Base-by-base conservation (phyloP, 2,888 invertebrate species). In the Drosophila mercatorum region DNA sequence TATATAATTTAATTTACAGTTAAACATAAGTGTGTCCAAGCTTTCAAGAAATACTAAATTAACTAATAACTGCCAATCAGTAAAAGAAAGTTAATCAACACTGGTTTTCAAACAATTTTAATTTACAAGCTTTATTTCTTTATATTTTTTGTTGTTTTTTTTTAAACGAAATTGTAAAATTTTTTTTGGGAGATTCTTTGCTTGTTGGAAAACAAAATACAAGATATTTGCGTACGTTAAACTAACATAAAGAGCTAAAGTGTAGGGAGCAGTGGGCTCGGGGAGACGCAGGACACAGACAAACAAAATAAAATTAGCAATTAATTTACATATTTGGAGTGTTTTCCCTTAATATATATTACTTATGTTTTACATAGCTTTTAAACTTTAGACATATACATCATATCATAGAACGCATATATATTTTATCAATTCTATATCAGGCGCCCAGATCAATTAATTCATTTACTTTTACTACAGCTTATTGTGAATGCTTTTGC, bases 311-410 rank as follows among this genome's bases (percentile, higher is more conserved):
- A 65, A 70, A 62, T 55, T 59, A 71, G 41, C 65, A 68, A 71
- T 77, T 85, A 89, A 83, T 87, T 81, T 89, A 89, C 89, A 89
- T 89, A 83, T 89, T 89, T 89, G 88, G 89, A 89, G 87, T 87
- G 88, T 80, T 79, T 79, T 83, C 64, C 71, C 84, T 88, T 83
- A 88, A 65, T 41, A 62, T 68, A 44, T 51, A 34, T 51, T 51
- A 51, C 88, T 85, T 85, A 85, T 85, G 84, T 84, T 84, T 73
- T 81, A 85, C 82, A 87, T 84, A 81, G 81, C 74, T 81, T 80
- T 83, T 85, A 83, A 75, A 80, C 66, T 77, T 77, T 70, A 81
- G 85, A 81, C 83, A 76, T 78, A 73, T 83, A 76, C 80, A 83
- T 79, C 64, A 66, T 83, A 79, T 84, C 72, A 73, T 75, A 66